phyloP scores from a whole-genome alignment of 2,888 invertebrate species.

The Elegia similella region DNA sequence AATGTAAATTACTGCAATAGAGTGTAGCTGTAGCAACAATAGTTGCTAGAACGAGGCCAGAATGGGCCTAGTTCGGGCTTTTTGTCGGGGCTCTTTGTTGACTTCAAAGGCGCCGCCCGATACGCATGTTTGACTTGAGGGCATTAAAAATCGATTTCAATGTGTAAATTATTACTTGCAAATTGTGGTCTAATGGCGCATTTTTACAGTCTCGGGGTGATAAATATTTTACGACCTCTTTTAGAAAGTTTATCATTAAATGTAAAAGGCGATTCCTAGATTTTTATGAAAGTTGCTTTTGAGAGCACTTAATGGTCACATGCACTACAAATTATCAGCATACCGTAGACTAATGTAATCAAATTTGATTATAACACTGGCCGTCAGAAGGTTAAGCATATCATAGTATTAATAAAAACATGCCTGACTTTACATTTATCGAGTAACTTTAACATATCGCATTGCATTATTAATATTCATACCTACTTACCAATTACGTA shows the following conservation, averaged over 20 bases:
- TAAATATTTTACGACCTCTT: conserved; percentile 21
- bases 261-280: background rate
- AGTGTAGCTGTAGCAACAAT: conserved; percentile 36
- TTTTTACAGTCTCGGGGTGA: conserved; percentile 24
- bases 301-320: too few relatives aligned
- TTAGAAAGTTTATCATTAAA: conserved; percentile 11
- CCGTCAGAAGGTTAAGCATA: too few relatives aligned
- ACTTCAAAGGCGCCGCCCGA: conserved; percentile 63
- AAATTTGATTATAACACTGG: too few relatives aligned
- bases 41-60: conserved; percentile 32
- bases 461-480: too few relatives aligned
- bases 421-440: too few relatives aligned
- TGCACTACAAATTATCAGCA: too few relatives aligned
- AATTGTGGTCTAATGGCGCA: conserved; percentile 43
- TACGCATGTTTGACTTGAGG: conserved; percentile 54
- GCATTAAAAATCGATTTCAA: conserved; percentile 61
- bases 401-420: too few relatives aligned
- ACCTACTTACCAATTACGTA: too few relatives aligned
- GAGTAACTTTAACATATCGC: too few relatives aligned
- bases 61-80: conserved; percentile 41
- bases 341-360: too few relatives aligned
- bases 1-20: conserved; percentile 21
- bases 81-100: conserved; percentile 69
- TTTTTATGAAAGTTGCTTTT: background rate
- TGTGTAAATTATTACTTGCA: conserved; percentile 52